Percentiles rank a stretch among this genome's conserved stretches.
phyloP scores from a whole-genome alignment of 1,140 invertebrate genomes.

The Lasaia peninsularis region DNA sequence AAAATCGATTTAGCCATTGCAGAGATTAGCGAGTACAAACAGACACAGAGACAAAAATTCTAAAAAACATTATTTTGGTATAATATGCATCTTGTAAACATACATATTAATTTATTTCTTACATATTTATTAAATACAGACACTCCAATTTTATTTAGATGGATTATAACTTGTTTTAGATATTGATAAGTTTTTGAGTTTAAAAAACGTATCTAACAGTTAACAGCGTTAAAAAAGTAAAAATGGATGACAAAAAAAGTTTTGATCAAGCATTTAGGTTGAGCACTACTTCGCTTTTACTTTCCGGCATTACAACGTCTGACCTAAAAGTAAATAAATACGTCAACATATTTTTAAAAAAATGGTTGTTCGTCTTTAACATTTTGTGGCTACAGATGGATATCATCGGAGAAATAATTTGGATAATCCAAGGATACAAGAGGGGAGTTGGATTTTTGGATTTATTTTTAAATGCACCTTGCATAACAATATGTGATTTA shows the following conservation, averaged over 20 bases:
- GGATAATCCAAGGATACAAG: not conserved
- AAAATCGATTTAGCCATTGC: no score
- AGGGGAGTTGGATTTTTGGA: constrained; percentile 1
- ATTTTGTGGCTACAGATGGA: not conserved
- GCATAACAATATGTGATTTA: constrained; percentile 1
- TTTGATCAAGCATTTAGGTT: not conserved
- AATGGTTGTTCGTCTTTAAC: not conserved
- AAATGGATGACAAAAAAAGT: not conserved
- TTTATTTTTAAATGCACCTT: not conserved
- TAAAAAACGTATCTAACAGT: no score
- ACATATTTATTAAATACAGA: no score
- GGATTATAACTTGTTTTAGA: no score
- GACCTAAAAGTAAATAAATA: not conserved
- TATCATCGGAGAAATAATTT: not conserved
- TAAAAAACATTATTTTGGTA: no score
- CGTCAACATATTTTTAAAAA: not conserved
- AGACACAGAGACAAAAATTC: no score
- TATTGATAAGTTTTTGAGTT: no score
- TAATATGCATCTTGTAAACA: no score
- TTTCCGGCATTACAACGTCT: not conserved
- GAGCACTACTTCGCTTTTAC: not conserved
- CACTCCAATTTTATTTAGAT: no score
- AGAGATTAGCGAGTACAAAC: no score
- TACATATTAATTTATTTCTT: no score
- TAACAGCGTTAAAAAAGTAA: no score